These are phyloP conservation scores for Anseranas semipalmata DNA, from an alignment of 2,113 vertebrate genomes.

Conservation along the genomic window DNA sequence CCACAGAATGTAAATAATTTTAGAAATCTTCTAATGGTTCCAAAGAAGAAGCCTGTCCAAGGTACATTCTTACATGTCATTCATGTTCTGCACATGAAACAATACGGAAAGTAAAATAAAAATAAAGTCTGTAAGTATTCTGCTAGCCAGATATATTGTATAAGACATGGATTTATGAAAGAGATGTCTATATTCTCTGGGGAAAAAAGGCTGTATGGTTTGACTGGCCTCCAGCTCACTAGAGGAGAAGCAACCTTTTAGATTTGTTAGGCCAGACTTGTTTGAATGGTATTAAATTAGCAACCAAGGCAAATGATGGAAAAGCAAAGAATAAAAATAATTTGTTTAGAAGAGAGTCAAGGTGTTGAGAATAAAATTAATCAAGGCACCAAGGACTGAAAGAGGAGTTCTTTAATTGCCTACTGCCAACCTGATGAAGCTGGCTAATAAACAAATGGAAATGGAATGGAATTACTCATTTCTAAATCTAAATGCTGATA, in stretches of 20 bases:
- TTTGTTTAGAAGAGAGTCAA: neutral
- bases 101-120: neutral
- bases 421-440: accelerated
- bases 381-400: neutral
- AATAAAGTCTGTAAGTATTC: neutral
- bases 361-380: neutral
- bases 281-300: neutral
- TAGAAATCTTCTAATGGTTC: neutral
- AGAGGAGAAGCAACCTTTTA: neutral
- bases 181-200: accelerated
- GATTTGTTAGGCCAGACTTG: neutral
- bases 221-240: neutral
- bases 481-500: neutral
- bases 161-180: neutral
- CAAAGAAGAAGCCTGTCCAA: neutral
- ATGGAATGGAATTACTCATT: neutral
- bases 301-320: neutral
- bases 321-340: neutral
- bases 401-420: neutral
- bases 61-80: neutral
- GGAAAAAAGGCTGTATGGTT: neutral
- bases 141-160: neutral
- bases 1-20: neutral
- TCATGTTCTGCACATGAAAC: neutral
- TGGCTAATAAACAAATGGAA: neutral